Conservation (phyloP, 2,113 vertebrate species). For the Cyprinodon tularosa region DNA sequence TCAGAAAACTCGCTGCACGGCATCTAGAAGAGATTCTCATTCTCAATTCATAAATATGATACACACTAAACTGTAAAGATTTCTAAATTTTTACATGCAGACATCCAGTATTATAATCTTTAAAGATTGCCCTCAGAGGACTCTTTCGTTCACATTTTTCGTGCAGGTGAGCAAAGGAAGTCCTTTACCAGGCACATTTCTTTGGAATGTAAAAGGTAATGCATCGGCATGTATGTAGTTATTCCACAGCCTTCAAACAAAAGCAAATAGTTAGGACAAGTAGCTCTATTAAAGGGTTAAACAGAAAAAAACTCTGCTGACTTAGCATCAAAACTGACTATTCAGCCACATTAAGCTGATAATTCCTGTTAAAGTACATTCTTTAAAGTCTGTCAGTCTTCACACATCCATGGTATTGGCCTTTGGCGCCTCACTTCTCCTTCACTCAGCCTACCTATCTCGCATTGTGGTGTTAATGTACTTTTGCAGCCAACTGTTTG, state of each 20-base stretch:
- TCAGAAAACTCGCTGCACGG: slow-evolving; percentile 1
- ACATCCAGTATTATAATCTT: background rate
- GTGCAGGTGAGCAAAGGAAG: background rate
- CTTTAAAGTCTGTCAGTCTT: slow-evolving; percentile 48
- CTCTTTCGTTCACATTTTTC: background rate
- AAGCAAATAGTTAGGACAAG: background rate
- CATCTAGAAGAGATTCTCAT: background rate
- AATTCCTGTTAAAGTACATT: slow-evolving; percentile 50
- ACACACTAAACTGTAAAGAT: background rate
- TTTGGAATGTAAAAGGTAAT: background rate
- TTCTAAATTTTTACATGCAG: background rate
- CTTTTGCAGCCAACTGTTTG: slow-evolving; percentile 67
- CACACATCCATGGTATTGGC: slow-evolving; percentile 56
- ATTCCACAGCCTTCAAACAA: background rate
- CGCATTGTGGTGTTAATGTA: slow-evolving; percentile 73
- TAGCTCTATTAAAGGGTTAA: background rate
- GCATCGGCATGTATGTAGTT: background rate
- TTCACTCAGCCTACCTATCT: slow-evolving; percentile 51
- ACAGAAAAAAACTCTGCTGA: background rate
- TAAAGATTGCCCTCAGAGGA: background rate
- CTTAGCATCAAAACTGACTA: too few relatives aligned
- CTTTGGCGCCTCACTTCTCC: slow-evolving; percentile 67
- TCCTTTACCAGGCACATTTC: background rate
- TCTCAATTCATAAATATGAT: background rate
- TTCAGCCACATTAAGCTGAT: slow-evolving; percentile 20